phyloP scores from a whole-genome alignment of 1,140 invertebrate species.

The Triops cancriformis region DNA sequence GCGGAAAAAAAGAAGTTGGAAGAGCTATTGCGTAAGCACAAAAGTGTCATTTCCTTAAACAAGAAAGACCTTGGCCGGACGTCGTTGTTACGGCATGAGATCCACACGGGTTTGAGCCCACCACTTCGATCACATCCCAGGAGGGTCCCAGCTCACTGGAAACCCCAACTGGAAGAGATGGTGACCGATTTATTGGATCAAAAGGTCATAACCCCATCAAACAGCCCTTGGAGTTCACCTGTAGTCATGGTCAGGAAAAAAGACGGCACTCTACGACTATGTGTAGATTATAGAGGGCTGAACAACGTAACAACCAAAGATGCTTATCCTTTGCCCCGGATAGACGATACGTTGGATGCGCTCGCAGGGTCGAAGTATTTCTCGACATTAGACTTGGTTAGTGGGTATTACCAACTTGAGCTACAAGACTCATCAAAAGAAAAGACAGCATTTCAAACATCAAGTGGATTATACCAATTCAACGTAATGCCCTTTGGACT shows the following conservation, averaged over 20 bases:
- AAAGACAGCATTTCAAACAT: slow-evolving; percentile 41
- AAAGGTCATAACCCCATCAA: slow-evolving; percentile 18
- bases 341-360: too few relatives aligned
- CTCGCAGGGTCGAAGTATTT: slow-evolving; percentile 34
- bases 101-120: background rate
- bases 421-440: slow-evolving; percentile 35
- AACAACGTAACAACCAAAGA: too few relatives aligned
- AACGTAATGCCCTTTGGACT: too few relatives aligned
- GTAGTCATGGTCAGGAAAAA: slow-evolving; percentile 22
- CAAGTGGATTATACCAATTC: too few relatives aligned
- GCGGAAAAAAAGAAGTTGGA: background rate
- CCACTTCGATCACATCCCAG: background rate
- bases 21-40: background rate
- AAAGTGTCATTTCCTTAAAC: background rate
- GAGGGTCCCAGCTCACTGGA: background rate
- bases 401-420: slow-evolving; percentile 40
- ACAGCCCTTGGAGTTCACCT: slow-evolving; percentile 25
- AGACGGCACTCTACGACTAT: slow-evolving; percentile 34
- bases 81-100: background rate
- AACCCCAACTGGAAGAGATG: background rate
- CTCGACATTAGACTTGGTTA: slow-evolving; percentile 33
- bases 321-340: too few relatives aligned
- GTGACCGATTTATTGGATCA: slow-evolving; percentile 20
- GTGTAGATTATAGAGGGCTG: too few relatives aligned
- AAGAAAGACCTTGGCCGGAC: background rate